These are phyloP conservation scores for Pomacea canaliculata DNA, from an alignment of 2,888 invertebrate species.

Conservation along the genomic window DNA sequence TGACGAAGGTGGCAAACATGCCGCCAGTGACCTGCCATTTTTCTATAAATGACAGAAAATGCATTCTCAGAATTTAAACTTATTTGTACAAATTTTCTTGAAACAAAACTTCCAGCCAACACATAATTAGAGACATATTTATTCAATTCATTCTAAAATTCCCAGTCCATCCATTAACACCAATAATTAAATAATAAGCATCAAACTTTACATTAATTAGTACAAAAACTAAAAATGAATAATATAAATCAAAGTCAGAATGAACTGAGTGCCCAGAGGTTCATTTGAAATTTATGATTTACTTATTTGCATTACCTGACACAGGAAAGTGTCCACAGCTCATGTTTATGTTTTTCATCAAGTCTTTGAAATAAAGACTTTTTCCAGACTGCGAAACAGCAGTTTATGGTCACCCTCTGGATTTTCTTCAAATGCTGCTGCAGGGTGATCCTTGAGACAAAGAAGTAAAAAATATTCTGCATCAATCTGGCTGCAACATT, in stretches of 20 bases:
- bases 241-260: no score
- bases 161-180: no score
- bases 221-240: no score
- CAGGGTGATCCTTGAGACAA: constrained; percentile 12
- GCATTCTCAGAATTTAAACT: not conserved
- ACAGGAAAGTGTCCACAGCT: constrained; percentile 55
- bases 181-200: no score
- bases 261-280: no score
- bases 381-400: constrained; percentile 43
- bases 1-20: constrained; percentile 47
- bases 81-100: not conserved
- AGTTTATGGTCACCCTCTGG: constrained; percentile 4
- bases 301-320: constrained; percentile 34
- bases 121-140: no score
- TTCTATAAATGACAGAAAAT: constrained; percentile 35
- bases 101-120: no score
- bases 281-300: no score
- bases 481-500: no score
- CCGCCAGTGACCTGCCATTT: constrained; percentile 47
- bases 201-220: no score
- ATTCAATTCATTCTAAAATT: no score
- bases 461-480: no score
- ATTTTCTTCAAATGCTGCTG: constrained; percentile 15
- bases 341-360: constrained; percentile 45
- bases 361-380: constrained; percentile 40